Conservation (phyloP, 2,888 invertebrate species). For the Barypeithes pellucidus region DNA sequence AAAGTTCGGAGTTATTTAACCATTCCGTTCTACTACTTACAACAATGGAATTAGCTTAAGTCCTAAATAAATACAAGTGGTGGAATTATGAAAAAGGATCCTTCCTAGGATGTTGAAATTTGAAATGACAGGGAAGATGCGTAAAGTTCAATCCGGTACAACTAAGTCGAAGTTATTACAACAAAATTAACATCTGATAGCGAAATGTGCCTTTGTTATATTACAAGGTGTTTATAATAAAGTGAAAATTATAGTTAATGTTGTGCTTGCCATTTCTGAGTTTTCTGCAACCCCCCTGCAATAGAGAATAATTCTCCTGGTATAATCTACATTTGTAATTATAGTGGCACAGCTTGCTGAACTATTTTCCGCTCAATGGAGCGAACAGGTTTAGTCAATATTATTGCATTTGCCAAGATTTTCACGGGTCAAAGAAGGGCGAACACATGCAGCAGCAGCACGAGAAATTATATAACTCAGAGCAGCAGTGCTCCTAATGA, state of each 20-base stretch:
- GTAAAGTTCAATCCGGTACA: too few species aligned
- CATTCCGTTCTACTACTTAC: constrained; percentile 11
- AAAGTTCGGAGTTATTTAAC: constrained; percentile 15
- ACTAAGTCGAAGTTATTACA: too few species aligned
- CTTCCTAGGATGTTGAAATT: too few species aligned
- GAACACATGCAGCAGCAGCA: constrained; percentile 11
- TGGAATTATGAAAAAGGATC: too few species aligned
- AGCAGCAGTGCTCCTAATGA: constrained; percentile 2
- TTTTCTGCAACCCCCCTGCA: neutral
- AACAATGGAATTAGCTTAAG: constrained; percentile 1
- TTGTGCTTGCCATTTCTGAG: too few species aligned
- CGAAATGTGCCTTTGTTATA: too few species aligned
- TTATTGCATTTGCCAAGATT: constrained; percentile 34
- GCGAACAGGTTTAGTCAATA: constrained; percentile 24
- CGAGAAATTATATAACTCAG: constrained; percentile 6
- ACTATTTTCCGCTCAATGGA: constrained; percentile 23
- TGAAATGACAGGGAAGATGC: too few species aligned
- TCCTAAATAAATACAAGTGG: neutral
- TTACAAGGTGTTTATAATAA: too few species aligned
- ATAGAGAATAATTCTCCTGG: neutral
- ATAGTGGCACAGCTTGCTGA: constrained; percentile 22
- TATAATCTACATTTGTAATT: constrained; percentile 25
- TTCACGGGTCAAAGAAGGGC: constrained; percentile 23
- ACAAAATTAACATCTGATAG: too few species aligned
- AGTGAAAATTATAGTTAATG: too few species aligned